phyloP scores from a whole-genome alignment of 2,113 vertebrate species.

The Tetrao urogallus region DNA sequence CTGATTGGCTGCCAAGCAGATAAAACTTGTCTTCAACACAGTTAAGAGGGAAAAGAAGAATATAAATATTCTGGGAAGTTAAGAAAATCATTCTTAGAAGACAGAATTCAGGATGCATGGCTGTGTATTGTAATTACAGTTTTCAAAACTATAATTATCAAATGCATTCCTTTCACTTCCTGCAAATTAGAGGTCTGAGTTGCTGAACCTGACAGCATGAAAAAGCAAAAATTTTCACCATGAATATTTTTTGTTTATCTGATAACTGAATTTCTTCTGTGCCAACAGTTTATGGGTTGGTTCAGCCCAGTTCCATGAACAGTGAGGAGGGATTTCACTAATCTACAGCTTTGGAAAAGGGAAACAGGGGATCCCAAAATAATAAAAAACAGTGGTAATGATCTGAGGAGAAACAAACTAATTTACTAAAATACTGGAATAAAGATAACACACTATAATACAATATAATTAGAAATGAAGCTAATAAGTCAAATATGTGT shows the following conservation, averaged over 20 bases:
- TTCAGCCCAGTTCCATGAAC: too few species aligned
- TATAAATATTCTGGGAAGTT: neutral
- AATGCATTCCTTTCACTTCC: neutral
- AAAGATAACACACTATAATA: too few species aligned
- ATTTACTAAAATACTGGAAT: too few species aligned
- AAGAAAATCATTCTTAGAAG: neutral
- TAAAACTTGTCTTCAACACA: neutral
- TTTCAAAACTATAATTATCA: conserved; percentile 24
- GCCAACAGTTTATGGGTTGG: too few species aligned
- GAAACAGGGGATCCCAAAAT: too few species aligned
- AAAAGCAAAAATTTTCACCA: neutral
- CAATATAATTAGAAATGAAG: too few species aligned
- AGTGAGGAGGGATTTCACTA: too few species aligned
- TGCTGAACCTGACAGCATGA: neutral
- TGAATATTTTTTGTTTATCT: neutral
- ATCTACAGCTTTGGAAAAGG: too few species aligned
- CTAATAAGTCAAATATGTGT: too few species aligned
- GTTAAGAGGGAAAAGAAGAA: neutral
- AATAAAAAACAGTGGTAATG: too few species aligned
- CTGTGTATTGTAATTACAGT: conserved; percentile 12
- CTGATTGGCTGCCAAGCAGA: neutral
- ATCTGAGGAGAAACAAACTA: too few species aligned
- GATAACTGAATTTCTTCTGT: neutral
- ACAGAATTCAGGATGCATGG: neutral
- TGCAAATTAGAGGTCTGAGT: neutral